These are phyloP conservation scores for Drosophila repletoides DNA, from an alignment of 1,140 invertebrate species.

Conservation along the genomic window DNA sequence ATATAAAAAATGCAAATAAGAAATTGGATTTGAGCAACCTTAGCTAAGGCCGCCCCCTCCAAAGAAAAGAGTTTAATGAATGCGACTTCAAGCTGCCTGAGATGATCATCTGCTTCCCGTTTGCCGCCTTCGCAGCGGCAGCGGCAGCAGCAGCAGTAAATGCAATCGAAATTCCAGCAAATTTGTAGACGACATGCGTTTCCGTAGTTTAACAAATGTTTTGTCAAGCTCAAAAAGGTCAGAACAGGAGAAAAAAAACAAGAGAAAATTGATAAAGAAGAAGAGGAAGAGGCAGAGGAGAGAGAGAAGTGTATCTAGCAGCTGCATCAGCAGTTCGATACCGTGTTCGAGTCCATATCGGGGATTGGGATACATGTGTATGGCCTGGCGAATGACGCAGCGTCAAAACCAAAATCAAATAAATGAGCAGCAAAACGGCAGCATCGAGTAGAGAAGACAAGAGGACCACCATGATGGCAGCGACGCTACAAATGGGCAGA, in stretches of 20 bases:
- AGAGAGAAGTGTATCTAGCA: constrained; percentile 32
- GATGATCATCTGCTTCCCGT: constrained; percentile 7
- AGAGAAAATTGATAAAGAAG: background rate
- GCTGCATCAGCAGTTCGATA: constrained; percentile 50
- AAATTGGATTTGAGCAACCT: no score
- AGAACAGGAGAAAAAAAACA: constrained; percentile 33
- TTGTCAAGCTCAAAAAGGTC: constrained; percentile 72
- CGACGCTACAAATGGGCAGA: constrained; percentile 75
- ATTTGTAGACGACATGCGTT: constrained; percentile 73
- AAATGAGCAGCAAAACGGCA: constrained; percentile 76
- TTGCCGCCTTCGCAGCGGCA: constrained; percentile 22
- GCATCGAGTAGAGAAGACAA: constrained; percentile 59
- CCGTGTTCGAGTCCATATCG: constrained; percentile 44
- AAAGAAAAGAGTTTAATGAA: no score
- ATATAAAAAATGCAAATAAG: no score
- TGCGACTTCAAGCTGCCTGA: background rate
- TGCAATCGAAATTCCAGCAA: constrained; percentile 23
- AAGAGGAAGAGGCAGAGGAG: background rate
- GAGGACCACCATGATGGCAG: constrained; percentile 75
- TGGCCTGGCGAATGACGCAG: constrained; percentile 66
- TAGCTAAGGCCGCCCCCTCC: no score
- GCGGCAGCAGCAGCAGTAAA: no score
- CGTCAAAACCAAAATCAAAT: constrained; percentile 67
- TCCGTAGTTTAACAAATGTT: constrained; percentile 76
- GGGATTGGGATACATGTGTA: constrained; percentile 39